These are phyloP conservation scores for Brienomyrus longianalis DNA, from an alignment of 2,113 vertebrate species.

Conservation along the genomic window DNA sequence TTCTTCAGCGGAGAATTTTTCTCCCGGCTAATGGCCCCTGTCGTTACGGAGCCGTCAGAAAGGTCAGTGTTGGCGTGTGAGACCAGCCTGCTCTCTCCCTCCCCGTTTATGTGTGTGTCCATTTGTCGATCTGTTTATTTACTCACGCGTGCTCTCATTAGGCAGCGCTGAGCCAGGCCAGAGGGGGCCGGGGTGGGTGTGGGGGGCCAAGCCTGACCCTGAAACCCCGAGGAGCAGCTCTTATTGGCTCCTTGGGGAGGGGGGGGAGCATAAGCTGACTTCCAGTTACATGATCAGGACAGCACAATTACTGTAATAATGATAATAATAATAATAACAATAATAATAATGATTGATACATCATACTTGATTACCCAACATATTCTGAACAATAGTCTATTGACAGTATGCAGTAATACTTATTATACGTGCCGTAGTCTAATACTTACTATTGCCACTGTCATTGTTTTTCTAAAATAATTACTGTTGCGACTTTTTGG, in stretches of 20 bases:
- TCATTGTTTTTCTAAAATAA: neutral
- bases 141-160: conserved; percentile 13
- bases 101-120: neutral
- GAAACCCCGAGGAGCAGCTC: neutral
- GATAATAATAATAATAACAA: too few species aligned
- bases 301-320: neutral
- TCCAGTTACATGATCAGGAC: neutral
- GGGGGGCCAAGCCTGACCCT: neutral
- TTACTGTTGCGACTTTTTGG: neutral
- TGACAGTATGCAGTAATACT: neutral
- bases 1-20: neutral
- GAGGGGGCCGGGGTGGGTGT: neutral
- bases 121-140: neutral
- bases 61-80: neutral
- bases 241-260: neutral
- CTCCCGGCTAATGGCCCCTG: conserved; percentile 5
- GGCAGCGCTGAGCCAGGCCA: neutral
- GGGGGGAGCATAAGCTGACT: neutral
- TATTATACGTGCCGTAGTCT: too few species aligned
- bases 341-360: neutral
- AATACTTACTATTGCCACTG: neutral
- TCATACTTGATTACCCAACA: neutral
- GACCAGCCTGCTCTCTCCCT: neutral
- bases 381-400: neutral
- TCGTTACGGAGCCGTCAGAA: conserved; percentile 18